A percentile compares a stretch with the other conserved stretches of the same genome.
Evolutionary conservation across 2,888 invertebrate genomes (phyloP).

Genomic region (Apamea sordens): DNA sequence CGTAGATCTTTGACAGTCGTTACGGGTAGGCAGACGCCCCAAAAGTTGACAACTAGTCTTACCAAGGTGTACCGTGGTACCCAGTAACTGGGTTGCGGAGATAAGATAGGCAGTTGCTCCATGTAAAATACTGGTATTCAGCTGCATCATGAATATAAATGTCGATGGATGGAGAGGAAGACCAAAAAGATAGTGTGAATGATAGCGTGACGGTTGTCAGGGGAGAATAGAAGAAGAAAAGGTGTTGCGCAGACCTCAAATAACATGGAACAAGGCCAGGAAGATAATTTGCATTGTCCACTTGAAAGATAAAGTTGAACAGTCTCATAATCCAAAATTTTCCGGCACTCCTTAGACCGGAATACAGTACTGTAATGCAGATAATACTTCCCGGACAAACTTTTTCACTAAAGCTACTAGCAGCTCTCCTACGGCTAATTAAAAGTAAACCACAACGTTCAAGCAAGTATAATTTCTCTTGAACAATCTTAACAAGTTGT

Average conservation of each 20-base stretch:
- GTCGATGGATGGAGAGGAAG: too few species aligned
- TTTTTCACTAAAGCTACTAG: constrained; percentile 41
- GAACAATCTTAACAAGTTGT: constrained; percentile 45
- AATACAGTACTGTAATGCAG: constrained; percentile 18
- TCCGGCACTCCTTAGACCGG: not conserved
- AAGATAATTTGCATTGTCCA: not conserved
- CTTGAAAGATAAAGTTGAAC: not conserved
- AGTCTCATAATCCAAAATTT: not conserved
- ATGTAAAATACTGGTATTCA: not conserved
- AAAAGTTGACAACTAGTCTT: not conserved
- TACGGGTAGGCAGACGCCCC: not conserved
- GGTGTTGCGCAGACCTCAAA: not conserved
- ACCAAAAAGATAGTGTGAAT: not conserved
- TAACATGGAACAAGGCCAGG: too few species aligned
- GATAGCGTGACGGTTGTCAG: too few species aligned
- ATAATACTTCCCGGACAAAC: constrained; percentile 36
- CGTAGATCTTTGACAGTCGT: too few species aligned
- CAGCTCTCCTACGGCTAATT: constrained; percentile 40
- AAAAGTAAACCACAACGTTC: constrained; percentile 52
- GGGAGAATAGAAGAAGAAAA: not conserved
- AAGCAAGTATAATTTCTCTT: constrained; percentile 46
- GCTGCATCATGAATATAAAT: not conserved
- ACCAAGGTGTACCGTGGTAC: not conserved
- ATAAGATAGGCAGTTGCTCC: not conserved
- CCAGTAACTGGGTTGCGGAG: not conserved